Base-by-base conservation (phyloP, 2,113 vertebrate species). In the Halcyon senegalensis region DNA sequence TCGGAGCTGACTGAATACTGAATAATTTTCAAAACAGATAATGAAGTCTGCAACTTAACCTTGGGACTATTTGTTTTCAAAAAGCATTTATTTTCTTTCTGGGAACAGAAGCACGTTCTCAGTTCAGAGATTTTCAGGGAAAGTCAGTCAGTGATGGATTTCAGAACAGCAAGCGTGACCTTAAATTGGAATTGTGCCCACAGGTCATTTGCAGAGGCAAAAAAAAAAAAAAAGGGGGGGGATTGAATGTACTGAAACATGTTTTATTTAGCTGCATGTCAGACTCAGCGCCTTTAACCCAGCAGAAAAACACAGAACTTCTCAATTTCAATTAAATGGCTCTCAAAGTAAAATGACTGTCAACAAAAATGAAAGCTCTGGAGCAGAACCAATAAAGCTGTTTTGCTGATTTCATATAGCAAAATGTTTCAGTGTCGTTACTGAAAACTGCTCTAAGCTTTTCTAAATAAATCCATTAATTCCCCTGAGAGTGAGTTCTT, bases 331-430 rank as follows among this genome's bases (percentile, higher is more conserved):
- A 14, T 90, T 83, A 88, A 89, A 83, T 12, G 13, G 12, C 30
- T 93, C 55, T 90, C 67, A 67, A 90, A 96, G 64, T 58, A 67
- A 85, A 88, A 87, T 31, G 7, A 78, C 78, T 95, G 88, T 84
- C 76, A 78, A 59, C 35, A 56, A n/a, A 58, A 92, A 63, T 63
- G 77, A 92, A 93, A 89, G n/a, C 20, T 67, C 51, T 87, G 73
- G 43, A 78, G 46, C 17, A 67, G 30, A 91, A 87, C 16, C 35
- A 72, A 27, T 89, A 41, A 75, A 78, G 55, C 10, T 17, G 24
- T 59, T 92, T 84, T 56, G 16, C 56, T 48, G 35, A 70, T 70
- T 89, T 87, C 30, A 28, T 35, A 12, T 28, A 66, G 58, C 23
- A 64, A 78, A 75, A 72, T 16, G 17, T 28, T 70, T 90, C 59